Evolutionary conservation across 2,888 invertebrate species (phyloP), one percentile per base, ranked within the genome.

Genomic region (Phyllotreta cruciferae): DNA sequence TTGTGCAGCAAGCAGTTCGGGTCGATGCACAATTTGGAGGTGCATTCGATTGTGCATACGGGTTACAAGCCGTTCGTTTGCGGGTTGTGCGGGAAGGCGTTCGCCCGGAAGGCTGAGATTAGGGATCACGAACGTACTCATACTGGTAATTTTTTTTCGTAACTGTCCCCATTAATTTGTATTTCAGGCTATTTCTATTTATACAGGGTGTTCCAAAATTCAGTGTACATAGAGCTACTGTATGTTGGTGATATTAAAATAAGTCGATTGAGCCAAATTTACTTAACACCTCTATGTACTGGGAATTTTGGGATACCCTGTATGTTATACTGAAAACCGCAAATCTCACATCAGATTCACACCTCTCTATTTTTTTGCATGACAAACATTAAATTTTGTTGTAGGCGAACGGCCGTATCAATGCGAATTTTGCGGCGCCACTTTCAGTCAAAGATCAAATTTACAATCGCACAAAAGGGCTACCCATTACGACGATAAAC

Each of bases 371-470:
- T n/a, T n/a, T n/a, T n/a, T n/a, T n/a, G n/a, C 38, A 38, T 6
- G 9, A 7, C 6, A 41, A 41, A n/a, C 14, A 11, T 3, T 13
- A 44, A 4, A 11, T n/a, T 38, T 3, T 36, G 44, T 37, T 37
- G 7, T 13, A 58, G 91, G 92, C 0, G 92, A 92, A 78, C 86
- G 90, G 1, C 92, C 92, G 0, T 92, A 89, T 77, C 85, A 88
- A 68, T 94, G 94, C 75, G 90, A 92, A 69, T 82, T 88, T 52
- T 94, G 94, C 77, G 88, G 88, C 1, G 88, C 92, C 0, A 87
- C 89, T 0, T 94, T 94, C 82, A 88, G 92, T 11, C 94, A 94
- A 80, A 84, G 92, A 14, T 90, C 91, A 38, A 94, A 94, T 81
- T 82, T 93, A 69, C 90, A 91, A 78, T 90, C 91, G 0, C 94